Conservation (phyloP, 2,113 vertebrate genomes). For the Hiodon alosoides region DNA sequence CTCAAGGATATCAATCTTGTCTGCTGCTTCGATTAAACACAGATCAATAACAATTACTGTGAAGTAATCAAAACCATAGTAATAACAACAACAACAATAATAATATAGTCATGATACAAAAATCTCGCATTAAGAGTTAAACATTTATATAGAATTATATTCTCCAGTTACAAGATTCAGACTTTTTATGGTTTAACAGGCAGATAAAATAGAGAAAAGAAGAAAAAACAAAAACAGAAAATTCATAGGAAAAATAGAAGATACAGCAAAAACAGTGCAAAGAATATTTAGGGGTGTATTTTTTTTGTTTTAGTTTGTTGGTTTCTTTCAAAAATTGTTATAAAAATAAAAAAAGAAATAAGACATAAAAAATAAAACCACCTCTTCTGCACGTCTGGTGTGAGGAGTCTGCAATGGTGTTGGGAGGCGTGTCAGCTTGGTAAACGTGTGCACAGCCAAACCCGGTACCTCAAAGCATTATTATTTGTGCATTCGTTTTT, state of each 20-base stretch:
- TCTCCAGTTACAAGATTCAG: conserved; percentile 51
- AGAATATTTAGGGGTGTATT: conserved; percentile 63
- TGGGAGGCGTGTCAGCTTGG: conserved; percentile 61
- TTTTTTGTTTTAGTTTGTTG: conserved; percentile 49
- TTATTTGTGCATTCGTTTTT: conserved; percentile 28
- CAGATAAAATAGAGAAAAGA: conserved; percentile 22
- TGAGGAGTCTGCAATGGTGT: conserved; percentile 45
- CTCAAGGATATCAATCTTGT: conserved; percentile 14
- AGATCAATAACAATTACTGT: conserved; percentile 21
- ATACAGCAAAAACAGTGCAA: conserved; percentile 72
- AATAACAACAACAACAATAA: conserved; percentile 44
- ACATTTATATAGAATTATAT: conserved; percentile 55
- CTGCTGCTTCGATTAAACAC: conserved; percentile 28
- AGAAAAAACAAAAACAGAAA: conserved; percentile 47
- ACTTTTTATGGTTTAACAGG: conserved; percentile 58
- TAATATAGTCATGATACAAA: conserved; percentile 41
- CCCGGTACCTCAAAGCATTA: conserved; percentile 64
- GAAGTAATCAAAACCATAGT: conserved; percentile 45
- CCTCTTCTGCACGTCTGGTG: conserved; percentile 42
- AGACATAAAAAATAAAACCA: conserved; percentile 46
- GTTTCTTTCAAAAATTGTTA: conserved; percentile 63
- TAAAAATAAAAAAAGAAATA: conserved; percentile 61
- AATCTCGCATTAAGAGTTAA: conserved; percentile 59
- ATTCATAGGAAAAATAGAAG: conserved; percentile 69
- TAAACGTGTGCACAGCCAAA: conserved; percentile 56